Base-by-base conservation (phyloP, 2,113 vertebrate genomes). In the Ibidorhyncha struthersii region DNA sequence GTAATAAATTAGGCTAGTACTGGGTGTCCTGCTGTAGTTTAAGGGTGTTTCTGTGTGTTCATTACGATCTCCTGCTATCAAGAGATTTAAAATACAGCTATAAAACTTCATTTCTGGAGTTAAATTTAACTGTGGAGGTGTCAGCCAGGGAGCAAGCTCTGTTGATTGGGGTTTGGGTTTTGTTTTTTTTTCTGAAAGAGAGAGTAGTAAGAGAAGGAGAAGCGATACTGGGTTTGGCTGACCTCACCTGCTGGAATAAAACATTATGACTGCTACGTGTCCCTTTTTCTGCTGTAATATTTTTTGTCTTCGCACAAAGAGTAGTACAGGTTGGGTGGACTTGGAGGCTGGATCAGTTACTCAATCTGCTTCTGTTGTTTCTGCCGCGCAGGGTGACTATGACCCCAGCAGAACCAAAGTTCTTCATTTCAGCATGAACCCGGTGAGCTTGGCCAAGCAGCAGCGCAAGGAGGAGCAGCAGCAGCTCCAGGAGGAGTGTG, bases 361-460 rank as follows among this genome's bases (percentile, higher is more conserved):
- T 95, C 36, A 77, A 0, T 4, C 17, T n/a, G 3, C 10, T 40
- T 79, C 43, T 80, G 14, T 4, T 76, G 13, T 79, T 52, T 72
- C 77, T 80, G 21, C 89, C 81, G 22, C 17, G 0, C 96, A 99
- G 99, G 99, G 99, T 4, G 98, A 98, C 97, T 99, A 99, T 2
- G 99, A 99, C 97, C 99, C 99, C 45, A 98, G 98, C 80, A 99
- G 97, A 91, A 99, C 99, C 91, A 98, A 98, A 89, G 99, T 99
- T 66, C 93, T 99, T 53, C 99, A 99, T 92, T 91, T 99, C 81
- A 99, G 98, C 80, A 96, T 99, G 98, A 99, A 99, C 97, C 99
- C 99, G 0, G 96, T 98, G 2, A 96, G 98, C 34, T 59, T 97
- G 93, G 99, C 99, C 58, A 98, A 98, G 98, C 99, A 99, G 94